Conservation (phyloP, 2,113 vertebrate genomes). For the Chiloscyllium plagiosum region DNA sequence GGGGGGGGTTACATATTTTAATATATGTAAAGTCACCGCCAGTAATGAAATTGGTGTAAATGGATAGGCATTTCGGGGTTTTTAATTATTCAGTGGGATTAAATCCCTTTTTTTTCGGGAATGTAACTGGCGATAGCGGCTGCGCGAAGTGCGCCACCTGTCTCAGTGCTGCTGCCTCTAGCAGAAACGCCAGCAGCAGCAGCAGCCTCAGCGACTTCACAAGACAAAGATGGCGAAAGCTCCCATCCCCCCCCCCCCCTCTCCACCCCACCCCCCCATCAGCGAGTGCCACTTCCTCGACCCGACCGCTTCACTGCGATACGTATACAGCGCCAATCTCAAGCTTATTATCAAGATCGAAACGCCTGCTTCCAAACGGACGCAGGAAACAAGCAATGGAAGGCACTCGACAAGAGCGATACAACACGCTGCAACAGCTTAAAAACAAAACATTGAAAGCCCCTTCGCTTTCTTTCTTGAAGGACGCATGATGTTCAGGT, state of each 20-base stretch:
- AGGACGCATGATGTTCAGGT: neutral
- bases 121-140: neutral
- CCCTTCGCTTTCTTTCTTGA: neutral
- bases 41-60: constrained; percentile 22
- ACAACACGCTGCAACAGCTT: neutral
- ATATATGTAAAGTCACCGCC: neutral
- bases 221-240: constrained; percentile 38
- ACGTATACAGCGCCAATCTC: constrained; percentile 21
- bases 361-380: constrained; percentile 24
- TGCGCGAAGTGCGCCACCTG: constrained; percentile 35
- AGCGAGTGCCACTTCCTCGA: constrained; percentile 31
- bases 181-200: constrained; percentile 27
- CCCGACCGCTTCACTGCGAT: constrained; percentile 18
- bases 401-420: neutral
- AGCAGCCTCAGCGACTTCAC: neutral
- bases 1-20: neutral
- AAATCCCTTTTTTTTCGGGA: constrained; percentile 6
- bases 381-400: constrained; percentile 30
- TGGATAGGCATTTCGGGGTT: neutral
- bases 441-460: neutral
- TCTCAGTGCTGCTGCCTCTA: constrained; percentile 9
- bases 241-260: neutral
- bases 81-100: constrained; percentile 32
- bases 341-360: constrained; percentile 31
- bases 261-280: neutral